A percentile compares a stretch with the other conserved stretches of the same genome.
phyloP scores from a whole-genome alignment of 1,140 invertebrate genomes.

The Drosophila sucinea region DNA sequence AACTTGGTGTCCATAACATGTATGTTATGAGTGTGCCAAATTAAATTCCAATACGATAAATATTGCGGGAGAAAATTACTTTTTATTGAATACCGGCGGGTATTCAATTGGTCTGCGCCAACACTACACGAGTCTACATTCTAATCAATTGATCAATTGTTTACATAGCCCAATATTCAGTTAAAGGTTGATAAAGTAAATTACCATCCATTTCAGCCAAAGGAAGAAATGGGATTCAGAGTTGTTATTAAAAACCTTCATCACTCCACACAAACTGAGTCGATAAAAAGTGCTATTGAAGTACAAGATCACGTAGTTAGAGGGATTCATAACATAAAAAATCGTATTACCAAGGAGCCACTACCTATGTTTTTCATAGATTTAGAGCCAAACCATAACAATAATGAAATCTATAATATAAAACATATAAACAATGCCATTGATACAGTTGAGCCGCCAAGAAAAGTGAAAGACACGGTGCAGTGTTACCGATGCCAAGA shows the following conservation, averaged over 20 bases:
- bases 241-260: neutral
- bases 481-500: slow-evolving; percentile 8
- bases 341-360: neutral
- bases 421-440: neutral
- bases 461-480: neutral
- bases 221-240: neutral
- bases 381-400: neutral
- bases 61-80: too few species aligned
- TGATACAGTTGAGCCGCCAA: neutral
- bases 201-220: neutral
- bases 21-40: too few species aligned
- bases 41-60: too few species aligned
- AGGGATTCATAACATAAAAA: neutral
- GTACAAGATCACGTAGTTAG: neutral
- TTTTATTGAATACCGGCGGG: too few species aligned
- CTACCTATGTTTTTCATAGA: neutral
- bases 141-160: too few species aligned
- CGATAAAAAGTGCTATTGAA: neutral
- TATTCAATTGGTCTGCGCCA: too few species aligned
- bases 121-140: too few species aligned
- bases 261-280: neutral
- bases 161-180: too few species aligned
- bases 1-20: too few species aligned
- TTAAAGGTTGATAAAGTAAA: neutral
- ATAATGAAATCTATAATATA: neutral